Base-by-base conservation (phyloP, 2,888 invertebrate genomes). In the Molorchus minor region DNA sequence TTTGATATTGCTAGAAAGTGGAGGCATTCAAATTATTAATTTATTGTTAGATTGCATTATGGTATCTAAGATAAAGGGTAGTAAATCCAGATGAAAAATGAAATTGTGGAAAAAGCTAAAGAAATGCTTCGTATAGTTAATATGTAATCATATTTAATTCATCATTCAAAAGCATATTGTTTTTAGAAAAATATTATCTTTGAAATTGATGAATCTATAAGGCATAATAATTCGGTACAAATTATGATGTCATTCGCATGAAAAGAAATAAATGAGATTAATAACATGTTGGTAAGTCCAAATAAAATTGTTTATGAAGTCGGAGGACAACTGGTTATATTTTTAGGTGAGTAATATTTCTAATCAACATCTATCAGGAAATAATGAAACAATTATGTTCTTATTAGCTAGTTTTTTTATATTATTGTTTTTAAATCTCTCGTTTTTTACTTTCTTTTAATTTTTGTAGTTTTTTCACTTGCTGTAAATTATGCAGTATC, bases 11-110 rank as follows among this genome's bases (percentile, higher is more conserved):
- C n/a, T n/a, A n/a, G n/a, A 86, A 64, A 82, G 83, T 63, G 87
- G 87, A 4, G 87, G 87, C 4, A 81, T 83, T 17, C 84, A 87
- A 70, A 83, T 88, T 44, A 79, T 89, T 41, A 82, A 83, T 64
- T 83, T 88, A 58, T 74, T 89, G 7, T 71, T 89, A 36, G 83
- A 85, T 46, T 82, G 84, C 52, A 81, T 82, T 61, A 72, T 81
- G 54, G 65, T 75, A 36, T 71, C 62, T 49, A 75, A 64, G 64
- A 38, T 65, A 33, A 66, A 67, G 49, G 70, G 61, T 8, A 72
- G 69, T 55, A 75, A 75, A n/a, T n/a, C 16, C 54, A 61, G 40
- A 67, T 72, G 20, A 76, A 71, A 45, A 56, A 53, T 29, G 68
- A 67, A 38, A 76, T 79, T 56, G 68, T 71, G 64, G 75, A 75